Evolutionary conservation across 92 coral and sea anemone genomes (phyloP).

Genomic region (Isaurus tuberculatus): DNA sequence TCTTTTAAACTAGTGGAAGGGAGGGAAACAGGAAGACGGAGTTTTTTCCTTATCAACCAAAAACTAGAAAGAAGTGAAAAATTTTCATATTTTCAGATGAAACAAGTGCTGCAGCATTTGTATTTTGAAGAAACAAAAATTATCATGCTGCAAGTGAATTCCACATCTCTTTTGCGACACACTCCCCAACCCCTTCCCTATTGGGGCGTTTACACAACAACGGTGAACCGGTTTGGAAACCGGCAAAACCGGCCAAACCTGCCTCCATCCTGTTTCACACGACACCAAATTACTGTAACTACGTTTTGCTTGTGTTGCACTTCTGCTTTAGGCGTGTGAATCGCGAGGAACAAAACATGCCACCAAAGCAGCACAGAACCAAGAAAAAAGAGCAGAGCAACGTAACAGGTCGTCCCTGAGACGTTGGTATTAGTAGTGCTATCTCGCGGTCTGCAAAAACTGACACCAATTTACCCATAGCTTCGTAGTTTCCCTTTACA

Average conservation of each 20-base stretch:
- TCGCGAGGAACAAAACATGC: conserved; percentile 17
- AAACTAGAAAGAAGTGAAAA: conserved; percentile 15
- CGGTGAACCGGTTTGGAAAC: conserved; percentile 7
- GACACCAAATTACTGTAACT: background rate
- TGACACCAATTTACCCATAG: conserved; percentile 7
- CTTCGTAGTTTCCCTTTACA: conserved; percentile 11
- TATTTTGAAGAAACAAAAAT: conserved; percentile 13
- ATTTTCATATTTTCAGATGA: conserved; percentile 1
- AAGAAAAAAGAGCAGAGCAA: conserved; percentile 15
- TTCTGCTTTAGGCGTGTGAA: background rate
- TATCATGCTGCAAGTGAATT: conserved; percentile 17
- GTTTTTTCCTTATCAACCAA: conserved; percentile 17
- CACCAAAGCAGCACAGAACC: conserved; percentile 21
- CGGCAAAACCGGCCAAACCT: background rate
- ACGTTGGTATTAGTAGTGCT: conserved; percentile 9
- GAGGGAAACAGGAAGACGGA: conserved; percentile 5
- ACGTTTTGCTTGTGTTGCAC: conserved; percentile 25
- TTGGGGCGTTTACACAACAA: conserved; percentile 8
- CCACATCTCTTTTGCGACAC: conserved; percentile 4
- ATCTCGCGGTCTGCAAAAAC: conserved; percentile 1
- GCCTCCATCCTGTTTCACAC: conserved; percentile 12
- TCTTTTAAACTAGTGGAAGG: conserved; percentile 15
- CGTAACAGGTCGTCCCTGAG: conserved; percentile 17
- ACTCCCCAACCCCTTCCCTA: conserved; percentile 12
- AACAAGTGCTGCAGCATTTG: conserved; percentile 10